Evolutionary conservation across 2,797 vertebrate genomes (phyloP).

Genomic region (Galagoides demidoff): DNA sequence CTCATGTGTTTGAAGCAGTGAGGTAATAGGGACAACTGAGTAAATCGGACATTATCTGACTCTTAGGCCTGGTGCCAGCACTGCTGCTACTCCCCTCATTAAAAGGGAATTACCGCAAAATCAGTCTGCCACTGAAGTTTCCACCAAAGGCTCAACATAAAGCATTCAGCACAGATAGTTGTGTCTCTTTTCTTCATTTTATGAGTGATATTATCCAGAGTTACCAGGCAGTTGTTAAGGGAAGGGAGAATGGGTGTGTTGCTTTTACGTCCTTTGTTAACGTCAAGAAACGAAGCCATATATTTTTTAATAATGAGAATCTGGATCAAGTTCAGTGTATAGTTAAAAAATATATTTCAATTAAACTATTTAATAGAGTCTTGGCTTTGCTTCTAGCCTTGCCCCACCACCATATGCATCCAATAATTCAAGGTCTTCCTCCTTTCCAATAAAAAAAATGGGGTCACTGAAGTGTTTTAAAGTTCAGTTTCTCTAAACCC

Average conservation of each 20-base stretch:
- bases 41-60: neutral
- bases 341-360: slow-evolving; percentile 88
- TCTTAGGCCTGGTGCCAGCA: neutral
- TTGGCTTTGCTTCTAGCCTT: slow-evolving; percentile 87
- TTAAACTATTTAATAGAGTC: slow-evolving; percentile 91
- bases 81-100: neutral
- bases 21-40: neutral
- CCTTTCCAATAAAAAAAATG: slow-evolving; percentile 63
- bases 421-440: slow-evolving; percentile 88
- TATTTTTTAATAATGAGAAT: slow-evolving; percentile 92
- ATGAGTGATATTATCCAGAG: slow-evolving; percentile 74
- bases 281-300: slow-evolving; percentile 87
- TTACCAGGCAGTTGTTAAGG: slow-evolving; percentile 75
- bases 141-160: slow-evolving; percentile 7
- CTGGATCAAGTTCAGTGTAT: slow-evolving; percentile 89
- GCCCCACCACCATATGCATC: slow-evolving; percentile 91
- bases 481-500: slow-evolving; percentile 82
- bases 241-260: neutral
- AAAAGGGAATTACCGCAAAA: neutral
- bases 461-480: slow-evolving; percentile 66
- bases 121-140: neutral
- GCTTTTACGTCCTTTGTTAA: slow-evolving; percentile 73
- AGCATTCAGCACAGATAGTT: neutral
- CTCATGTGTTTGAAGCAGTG: neutral
- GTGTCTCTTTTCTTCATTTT: slow-evolving; percentile 57